These are phyloP conservation scores for Caerostris extrusa DNA, from an alignment of 1,140 invertebrate genomes.

Conservation along the genomic window DNA sequence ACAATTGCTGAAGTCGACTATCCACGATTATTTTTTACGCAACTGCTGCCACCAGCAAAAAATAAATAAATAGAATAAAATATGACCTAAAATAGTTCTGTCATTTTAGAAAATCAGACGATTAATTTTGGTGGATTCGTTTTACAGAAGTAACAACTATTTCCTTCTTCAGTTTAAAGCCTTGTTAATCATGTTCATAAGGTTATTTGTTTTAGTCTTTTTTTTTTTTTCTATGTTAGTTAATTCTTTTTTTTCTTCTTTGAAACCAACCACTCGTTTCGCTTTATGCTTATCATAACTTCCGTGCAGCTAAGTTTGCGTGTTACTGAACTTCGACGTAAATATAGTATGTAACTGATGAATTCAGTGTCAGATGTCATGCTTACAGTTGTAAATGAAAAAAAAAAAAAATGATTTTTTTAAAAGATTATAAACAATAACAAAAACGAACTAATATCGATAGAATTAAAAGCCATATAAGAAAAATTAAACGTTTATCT, in stretches of 20 bases:
- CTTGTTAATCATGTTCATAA: not conserved
- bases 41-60: not conserved
- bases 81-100: not conserved
- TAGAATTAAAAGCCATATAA: no score
- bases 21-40: not conserved
- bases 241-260: not conserved
- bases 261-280: not conserved
- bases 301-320: constrained; percentile 11
- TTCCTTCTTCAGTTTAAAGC: not conserved
- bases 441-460: no score
- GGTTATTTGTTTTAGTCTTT: not conserved
- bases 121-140: constrained; percentile 25
- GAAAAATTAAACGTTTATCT: no score
- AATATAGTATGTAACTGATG: not conserved
- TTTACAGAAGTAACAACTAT: constrained; percentile 9
- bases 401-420: no score
- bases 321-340: not conserved
- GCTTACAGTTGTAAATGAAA: not conserved
- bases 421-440: no score
- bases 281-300: constrained; percentile 2
- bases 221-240: not conserved
- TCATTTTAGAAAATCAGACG: not conserved
- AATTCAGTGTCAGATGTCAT: not conserved
- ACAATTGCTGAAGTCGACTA: not conserved
- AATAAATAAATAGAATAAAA: no score